Base-by-base conservation (phyloP, 2,113 vertebrate species). In the Mobula hypostoma region DNA sequence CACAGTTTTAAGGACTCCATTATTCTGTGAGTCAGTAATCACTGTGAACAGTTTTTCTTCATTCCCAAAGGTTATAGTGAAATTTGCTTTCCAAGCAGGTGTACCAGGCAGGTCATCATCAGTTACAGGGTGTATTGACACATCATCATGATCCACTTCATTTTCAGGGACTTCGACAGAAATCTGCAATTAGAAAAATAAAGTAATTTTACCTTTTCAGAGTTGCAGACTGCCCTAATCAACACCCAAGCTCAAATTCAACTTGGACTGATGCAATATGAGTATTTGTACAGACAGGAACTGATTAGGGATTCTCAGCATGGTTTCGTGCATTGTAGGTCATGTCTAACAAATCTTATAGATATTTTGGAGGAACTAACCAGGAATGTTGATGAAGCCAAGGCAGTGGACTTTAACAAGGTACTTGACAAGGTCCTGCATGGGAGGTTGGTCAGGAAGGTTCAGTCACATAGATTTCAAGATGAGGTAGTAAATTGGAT, bases 1-100 rank as follows among this genome's bases (percentile, higher is more conserved):
- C 5, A 95, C 95, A 0, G 97, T 98, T 63, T 94, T 97, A 95
- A 99, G 94, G 94, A 98, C 95, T 94, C 98, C 99, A 0, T 98
- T 96, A 0, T 98, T 97, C 94, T 79, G 95, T 9, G 94, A 94
- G 94, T 97, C 97, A 0, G 98, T 98, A 94, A 70, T 94, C 92
- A 99, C 94, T 0, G 5, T 94, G 9, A 99, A 99, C 5, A 96
- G 24, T 0, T 95, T 95, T 0, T 61, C 94, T 0, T 95, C 95
- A 80, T 99, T 97, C 82, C 98, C 98, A 0, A 93, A 95, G 24
- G 96, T 8, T 76, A 99, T 97, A 5, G 0, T 96, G 95, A 98
- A 99, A 29, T 96, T 95, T 0, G 98, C 97, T 0, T 85, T 94
- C 98, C 98, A 99, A 1, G 98, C 98, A 0, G 95, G 94, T 21